Base-by-base conservation (phyloP, 2,797 vertebrate genomes). In the Halcyon badia region DNA sequence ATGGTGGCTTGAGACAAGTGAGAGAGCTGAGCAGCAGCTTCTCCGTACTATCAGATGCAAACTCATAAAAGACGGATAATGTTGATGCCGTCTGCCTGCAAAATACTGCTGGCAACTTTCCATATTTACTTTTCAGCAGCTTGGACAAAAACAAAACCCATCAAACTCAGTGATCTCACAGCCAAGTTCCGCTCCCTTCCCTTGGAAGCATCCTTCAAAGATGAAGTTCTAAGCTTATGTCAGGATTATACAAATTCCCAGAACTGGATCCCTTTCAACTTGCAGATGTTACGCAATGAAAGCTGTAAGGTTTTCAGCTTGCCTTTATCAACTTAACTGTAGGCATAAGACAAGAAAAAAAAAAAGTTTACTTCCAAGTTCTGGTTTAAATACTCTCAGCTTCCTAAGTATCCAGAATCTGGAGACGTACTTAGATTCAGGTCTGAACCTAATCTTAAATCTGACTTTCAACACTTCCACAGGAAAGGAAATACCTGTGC, bases 381-480 rank as follows among this genome's bases (percentile, higher is more conserved):
- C 42, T 83, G 5, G 5, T 78, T 87, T 82, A 68, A 93, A 35
- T 31, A 41, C 21, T 48, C 10, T 21, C 44, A 28, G 8, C 19
- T 75, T 60, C 62, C 13, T n/a, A 83, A 88, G 49, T 6, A n/a
- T 71, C 21, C 33, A 75, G 51, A 60, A 81, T n/a, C 15, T 89
- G 20, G 17, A 77, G 11, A 66, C 18, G 31, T 6, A 61, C 11
- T n/a, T 60, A 28, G 18, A 22, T 77, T 72, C 24, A 57, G 11
- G 11, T 48, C 44, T 91, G 42, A 79, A 70, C 13, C 17, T 73
- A 17, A 60, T 24, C 49, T 71, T 33, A 75, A 41, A 72, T 65
- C 8, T 4, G 1, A 70, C 18, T 64, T 87, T n/a, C 1, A 2
- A 3, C 0, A 9, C 65, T 65, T 78, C 9, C 20, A 37, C 7